Percentiles rank a stretch among this genome's conserved stretches.
Conservation (phyloP, 2,888 invertebrate species). For the Tetragnatha montana region DNA sequence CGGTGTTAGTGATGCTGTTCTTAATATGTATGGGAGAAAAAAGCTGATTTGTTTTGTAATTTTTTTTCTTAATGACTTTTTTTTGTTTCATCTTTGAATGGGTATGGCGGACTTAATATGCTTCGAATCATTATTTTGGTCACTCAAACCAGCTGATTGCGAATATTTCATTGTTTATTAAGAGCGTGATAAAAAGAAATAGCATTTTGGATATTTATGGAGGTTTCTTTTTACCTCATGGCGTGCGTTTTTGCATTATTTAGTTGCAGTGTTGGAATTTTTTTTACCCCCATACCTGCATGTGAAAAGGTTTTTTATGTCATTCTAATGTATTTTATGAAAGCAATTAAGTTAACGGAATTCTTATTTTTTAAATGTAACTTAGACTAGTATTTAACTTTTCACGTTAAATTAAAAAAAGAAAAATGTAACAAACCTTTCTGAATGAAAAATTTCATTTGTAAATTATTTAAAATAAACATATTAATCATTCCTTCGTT, state of each 20-base stretch:
- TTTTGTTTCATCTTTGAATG: not conserved
- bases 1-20: not conserved
- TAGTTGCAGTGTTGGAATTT: not conserved
- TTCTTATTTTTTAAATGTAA: no score
- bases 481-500: no score
- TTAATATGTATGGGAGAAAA: not conserved
- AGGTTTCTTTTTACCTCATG: not conserved
- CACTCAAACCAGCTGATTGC: not conserved
- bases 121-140: not conserved
- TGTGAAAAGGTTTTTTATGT: not conserved
- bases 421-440: no score
- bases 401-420: no score
- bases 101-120: not conserved
- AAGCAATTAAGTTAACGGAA: no score
- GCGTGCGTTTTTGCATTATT: not conserved
- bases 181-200: not conserved
- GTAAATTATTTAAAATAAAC: no score
- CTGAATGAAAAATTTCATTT: no score
- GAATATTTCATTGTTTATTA: not conserved
- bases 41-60: not conserved
- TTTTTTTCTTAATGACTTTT: slow-evolving; percentile 5
- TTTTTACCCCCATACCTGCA: no score
- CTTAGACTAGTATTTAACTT: no score
- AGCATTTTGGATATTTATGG: not conserved
- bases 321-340: no score